Conservation (phyloP, 2,888 invertebrate species). For the Xestia sexstrigata region DNA sequence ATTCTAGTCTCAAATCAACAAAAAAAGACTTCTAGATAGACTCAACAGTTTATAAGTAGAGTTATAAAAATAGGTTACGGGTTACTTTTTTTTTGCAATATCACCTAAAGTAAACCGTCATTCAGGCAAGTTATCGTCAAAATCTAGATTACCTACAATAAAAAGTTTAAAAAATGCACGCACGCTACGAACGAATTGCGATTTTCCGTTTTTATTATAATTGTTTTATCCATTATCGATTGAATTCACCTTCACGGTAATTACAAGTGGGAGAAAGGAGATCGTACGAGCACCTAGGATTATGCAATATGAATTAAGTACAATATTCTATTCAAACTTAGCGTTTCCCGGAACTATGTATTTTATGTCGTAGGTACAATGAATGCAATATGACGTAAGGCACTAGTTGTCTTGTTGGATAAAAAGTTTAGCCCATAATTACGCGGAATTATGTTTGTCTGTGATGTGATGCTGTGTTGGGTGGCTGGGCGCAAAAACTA, state of each 20-base stretch:
- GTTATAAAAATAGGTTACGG: constrained; percentile 48
- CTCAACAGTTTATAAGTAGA: constrained; percentile 39
- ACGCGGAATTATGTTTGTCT: constrained; percentile 47
- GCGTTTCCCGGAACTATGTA: constrained; percentile 67
- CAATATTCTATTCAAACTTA: constrained; percentile 59
- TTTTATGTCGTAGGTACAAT: constrained; percentile 48
- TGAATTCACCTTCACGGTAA: constrained; percentile 66
- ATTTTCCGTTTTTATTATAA: constrained; percentile 64
- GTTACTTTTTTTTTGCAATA: constrained; percentile 46
- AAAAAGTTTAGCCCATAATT: constrained; percentile 58
- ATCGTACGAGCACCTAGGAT: constrained; percentile 46
- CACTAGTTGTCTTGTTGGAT: constrained; percentile 5
- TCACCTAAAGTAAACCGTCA: constrained; percentile 47
- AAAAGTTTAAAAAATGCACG: constrained; percentile 56
- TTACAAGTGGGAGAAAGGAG: constrained; percentile 62
- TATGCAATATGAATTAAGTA: constrained; percentile 61
- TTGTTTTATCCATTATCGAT: constrained; percentile 66
- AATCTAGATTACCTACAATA: constrained; percentile 61
- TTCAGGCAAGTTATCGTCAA: constrained; percentile 36
- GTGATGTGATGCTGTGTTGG: constrained; percentile 35
- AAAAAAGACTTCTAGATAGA: constrained; percentile 30
- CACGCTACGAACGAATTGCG: constrained; percentile 56
- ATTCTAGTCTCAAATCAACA: constrained; percentile 8
- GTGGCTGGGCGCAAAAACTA: constrained; percentile 41
- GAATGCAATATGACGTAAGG: constrained; percentile 62